A percentile compares a stretch with the other conserved stretches of the same genome.
phyloP scores from a whole-genome alignment of 30 jellyfish, hydroid and myxozoan species.

The Haliclystus octoradiatus region DNA sequence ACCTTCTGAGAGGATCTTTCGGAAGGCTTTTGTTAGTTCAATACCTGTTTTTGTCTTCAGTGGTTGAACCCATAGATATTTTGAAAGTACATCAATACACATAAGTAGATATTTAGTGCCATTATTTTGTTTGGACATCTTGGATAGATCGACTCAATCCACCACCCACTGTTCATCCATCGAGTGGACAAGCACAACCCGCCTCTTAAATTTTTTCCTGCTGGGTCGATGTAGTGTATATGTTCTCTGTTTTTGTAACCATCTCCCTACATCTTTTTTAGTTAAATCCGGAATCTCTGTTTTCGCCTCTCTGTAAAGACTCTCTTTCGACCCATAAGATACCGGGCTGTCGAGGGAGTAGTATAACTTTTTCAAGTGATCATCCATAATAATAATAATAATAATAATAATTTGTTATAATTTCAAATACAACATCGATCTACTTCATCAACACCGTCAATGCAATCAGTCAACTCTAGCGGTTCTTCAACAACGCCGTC shows the following conservation, averaged over 20 bases:
- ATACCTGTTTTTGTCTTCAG: slow-evolving; percentile 13
- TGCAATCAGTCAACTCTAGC: too few relatives aligned
- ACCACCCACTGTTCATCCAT: slow-evolving; percentile 28
- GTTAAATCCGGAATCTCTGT: slow-evolving; percentile 14
- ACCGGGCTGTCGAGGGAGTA: neutral
- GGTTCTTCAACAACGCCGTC: too few relatives aligned
- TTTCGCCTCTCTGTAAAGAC: slow-evolving; percentile 19
- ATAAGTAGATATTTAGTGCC: slow-evolving; percentile 11
- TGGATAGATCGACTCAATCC: slow-evolving; percentile 20
- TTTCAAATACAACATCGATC: too few relatives aligned
- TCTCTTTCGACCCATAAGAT: neutral
- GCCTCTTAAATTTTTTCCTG: slow-evolving; percentile 18
- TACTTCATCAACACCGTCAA: too few relatives aligned
- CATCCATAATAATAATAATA: too few relatives aligned
- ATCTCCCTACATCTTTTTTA: slow-evolving; percentile 4
- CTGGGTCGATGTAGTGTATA: slow-evolving; percentile 34
- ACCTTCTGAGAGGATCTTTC: slow-evolving; percentile 9
- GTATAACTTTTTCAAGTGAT: neutral
- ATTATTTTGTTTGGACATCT: slow-evolving; percentile 12
- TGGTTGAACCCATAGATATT: slow-evolving; percentile 38
- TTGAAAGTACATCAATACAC: slow-evolving; percentile 32
- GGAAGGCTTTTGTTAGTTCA: slow-evolving; percentile 4
- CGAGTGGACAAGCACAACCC: slow-evolving; percentile 11
- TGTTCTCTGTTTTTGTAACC: slow-evolving; percentile 10
- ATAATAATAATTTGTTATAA: too few relatives aligned